Conservation (phyloP, 2,113 vertebrate genomes). For the Sylvilagus bachmani region DNA sequence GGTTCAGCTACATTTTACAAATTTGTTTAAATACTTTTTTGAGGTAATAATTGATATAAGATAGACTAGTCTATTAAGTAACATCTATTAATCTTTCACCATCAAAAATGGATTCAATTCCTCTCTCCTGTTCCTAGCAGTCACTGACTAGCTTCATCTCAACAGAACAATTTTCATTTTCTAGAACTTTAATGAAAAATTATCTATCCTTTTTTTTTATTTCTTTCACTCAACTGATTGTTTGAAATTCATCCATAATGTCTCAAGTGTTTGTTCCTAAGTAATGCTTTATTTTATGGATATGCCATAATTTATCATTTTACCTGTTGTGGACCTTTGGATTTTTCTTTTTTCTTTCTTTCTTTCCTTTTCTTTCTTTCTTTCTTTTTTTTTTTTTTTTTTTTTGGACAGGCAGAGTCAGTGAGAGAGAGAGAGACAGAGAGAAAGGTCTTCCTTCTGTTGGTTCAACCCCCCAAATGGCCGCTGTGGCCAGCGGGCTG, state of each 20-base stretch:
- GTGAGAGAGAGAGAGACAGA: no score
- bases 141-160: not conserved
- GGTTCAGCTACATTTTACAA: not conserved
- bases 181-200: constrained; percentile 39
- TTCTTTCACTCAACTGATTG: not conserved
- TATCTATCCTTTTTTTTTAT: not conserved
- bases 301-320: not conserved
- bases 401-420: no score
- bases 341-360: not conserved
- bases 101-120: not conserved
- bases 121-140: not conserved
- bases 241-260: not conserved
- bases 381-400: no score
- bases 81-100: not conserved
- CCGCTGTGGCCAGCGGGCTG: no score
- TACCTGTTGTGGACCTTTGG: not conserved
- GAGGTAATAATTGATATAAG: constrained; percentile 43
- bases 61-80: not conserved
- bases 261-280: not conserved
- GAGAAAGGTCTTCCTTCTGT: no score
- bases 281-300: not conserved
- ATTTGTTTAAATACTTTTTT: constrained; percentile 43
- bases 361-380: no score
- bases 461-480: no score
- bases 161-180: constrained; percentile 46